A percentile compares a stretch with the other conserved stretches of the same genome.
phyloP scores from a whole-genome alignment of 2,888 invertebrate species.

The Caenorhabditis panamensis region DNA sequence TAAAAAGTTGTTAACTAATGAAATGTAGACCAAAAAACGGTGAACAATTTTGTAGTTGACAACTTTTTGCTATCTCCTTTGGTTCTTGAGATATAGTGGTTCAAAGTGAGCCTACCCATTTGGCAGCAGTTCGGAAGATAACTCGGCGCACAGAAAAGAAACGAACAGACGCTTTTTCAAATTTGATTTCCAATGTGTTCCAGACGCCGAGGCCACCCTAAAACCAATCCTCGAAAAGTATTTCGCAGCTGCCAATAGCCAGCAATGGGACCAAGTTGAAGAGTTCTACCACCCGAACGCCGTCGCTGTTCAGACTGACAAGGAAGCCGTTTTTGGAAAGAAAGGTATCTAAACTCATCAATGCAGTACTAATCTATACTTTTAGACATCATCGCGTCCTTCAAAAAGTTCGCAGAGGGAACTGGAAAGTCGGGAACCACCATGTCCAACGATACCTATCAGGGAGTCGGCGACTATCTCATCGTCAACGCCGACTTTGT shows the following conservation, averaged over 20 bases:
- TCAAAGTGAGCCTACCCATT: neutral
- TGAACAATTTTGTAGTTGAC: neutral
- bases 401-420: constrained; percentile 35
- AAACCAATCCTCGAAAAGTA: constrained; percentile 24
- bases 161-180: too few relatives aligned
- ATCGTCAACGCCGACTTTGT: constrained; percentile 51
- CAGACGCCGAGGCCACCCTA: constrained; percentile 34
- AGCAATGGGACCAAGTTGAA: constrained; percentile 23
- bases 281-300: constrained; percentile 43
- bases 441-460: constrained; percentile 39
- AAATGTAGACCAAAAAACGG: neutral
- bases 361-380: too few relatives aligned
- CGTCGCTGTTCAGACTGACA: constrained; percentile 36
- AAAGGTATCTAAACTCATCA: constrained; percentile 8
- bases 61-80: neutral
- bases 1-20: neutral
- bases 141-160: too few relatives aligned
- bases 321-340: constrained; percentile 30
- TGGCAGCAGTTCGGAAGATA: too few relatives aligned
- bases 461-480: constrained; percentile 48
- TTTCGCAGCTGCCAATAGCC: constrained; percentile 12
- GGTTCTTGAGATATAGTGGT: neutral
- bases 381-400: constrained; percentile 17
- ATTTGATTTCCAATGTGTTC: neutral
- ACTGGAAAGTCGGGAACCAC: constrained; percentile 31